Evolutionary conservation across 2,113 vertebrate genomes (phyloP), one percentile per base, ranked within the genome.

Genomic region (Brachyhypopomus gauderio): DNA sequence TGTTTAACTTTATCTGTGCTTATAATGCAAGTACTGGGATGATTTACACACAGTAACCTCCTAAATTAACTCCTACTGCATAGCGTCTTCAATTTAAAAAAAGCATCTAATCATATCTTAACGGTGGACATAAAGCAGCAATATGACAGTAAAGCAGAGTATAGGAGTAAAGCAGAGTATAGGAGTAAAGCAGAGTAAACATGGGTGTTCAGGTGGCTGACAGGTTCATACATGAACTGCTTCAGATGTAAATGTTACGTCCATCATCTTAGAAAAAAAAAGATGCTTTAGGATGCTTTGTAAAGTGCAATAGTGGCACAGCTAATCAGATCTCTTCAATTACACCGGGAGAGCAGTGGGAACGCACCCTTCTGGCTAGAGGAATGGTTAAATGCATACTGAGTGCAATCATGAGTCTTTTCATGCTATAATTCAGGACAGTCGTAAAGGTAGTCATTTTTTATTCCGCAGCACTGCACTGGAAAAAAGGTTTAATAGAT

Each of bases 1-100:
- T 90, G 83, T 88, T 89, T 92, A 92, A 92, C 90, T 87, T 90
- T 91, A 92, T 92, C 89, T 88, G 85, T 45, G 67, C 86, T 88
- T 91, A 87, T 90, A 86, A 90, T 92, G 88, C 89, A 78, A 85
- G 79, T 80, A 82, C 74, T 75, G 80, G 83, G 87, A 80, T 83
- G 89, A 90, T 90, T 91, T 91, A 78, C 84, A 86, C 87, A 79
- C 83, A 88, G 88, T 92, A 92, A 91, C 84, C 82, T 82, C 80
- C 85, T 91, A 91, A 90, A 91, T 92, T 88, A 88, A 81, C 82
- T 85, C 83, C 80, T 83, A 80, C 85, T 84, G 78, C 70, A 88
- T 81, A 83, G 75, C 75, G 25, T 84, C 89, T 89, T 89, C 75
- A 77, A 58, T n/a, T n/a, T 77, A 88, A 91, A 89, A 92, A 87